Conservation (phyloP, 2,797 vertebrate genomes). For the Synanceia verrucosa region DNA sequence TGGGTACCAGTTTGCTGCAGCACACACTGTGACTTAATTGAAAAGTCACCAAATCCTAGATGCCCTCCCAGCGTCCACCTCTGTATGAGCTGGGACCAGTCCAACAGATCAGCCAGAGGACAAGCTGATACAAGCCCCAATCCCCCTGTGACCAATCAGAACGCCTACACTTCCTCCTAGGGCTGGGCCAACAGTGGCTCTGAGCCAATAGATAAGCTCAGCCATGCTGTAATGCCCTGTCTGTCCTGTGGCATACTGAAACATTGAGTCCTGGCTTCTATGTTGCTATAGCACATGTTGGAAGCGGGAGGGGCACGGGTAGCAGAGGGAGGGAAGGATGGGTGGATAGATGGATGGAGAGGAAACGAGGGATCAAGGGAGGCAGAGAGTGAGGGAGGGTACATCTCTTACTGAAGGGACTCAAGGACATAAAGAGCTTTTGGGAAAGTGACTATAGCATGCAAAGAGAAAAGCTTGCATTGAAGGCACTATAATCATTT, state of each 20-base stretch:
- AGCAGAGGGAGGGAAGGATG: slow-evolving; percentile 43
- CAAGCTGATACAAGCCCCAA: slow-evolving; percentile 74
- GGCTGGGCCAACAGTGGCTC: slow-evolving; percentile 72
- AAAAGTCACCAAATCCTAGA: slow-evolving; percentile 63
- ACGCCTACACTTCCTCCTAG: slow-evolving; percentile 58
- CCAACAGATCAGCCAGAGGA: slow-evolving; percentile 76
- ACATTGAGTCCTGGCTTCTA: slow-evolving; percentile 67
- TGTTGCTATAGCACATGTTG: slow-evolving; percentile 69
- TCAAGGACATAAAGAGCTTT: slow-evolving; percentile 78
- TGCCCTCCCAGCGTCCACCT: slow-evolving; percentile 65
- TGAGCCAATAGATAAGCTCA: slow-evolving; percentile 77
- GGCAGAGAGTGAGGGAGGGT: slow-evolving; percentile 42
- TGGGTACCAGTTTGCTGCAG: slow-evolving; percentile 53
- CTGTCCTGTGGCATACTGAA: slow-evolving; percentile 72
- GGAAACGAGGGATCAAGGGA: slow-evolving; percentile 52
- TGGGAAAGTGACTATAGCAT: slow-evolving; percentile 75
- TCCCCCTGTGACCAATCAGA: slow-evolving; percentile 75
- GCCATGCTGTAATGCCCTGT: slow-evolving; percentile 71
- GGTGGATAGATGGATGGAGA: slow-evolving; percentile 49
- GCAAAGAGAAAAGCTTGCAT: slow-evolving; percentile 59
- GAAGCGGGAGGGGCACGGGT: slow-evolving; percentile 37
- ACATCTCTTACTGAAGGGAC: slow-evolving; percentile 64
- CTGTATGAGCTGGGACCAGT: slow-evolving; percentile 69
- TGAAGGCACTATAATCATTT: slow-evolving; percentile 50
- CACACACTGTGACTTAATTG: slow-evolving; percentile 54